Percentiles rank a stretch among this genome's conserved stretches.
Evolutionary conservation across 1,140 invertebrate species (phyloP).

Genomic region (Drosophila oshimai): DNA sequence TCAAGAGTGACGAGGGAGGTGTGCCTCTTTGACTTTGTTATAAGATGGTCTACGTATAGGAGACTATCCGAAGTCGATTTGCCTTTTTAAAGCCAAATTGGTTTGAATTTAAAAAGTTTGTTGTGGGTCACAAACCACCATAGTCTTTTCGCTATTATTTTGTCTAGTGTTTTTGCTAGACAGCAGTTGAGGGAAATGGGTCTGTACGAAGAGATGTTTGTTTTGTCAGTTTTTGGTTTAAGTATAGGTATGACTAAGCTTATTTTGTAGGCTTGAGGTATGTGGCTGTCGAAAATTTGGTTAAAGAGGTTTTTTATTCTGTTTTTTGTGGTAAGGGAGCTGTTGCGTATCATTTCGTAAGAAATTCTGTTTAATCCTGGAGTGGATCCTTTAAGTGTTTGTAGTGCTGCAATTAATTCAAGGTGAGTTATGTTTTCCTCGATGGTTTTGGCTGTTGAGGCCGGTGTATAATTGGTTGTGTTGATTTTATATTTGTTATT

Average conservation of each 20-base stretch:
- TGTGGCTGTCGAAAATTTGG: not conserved
- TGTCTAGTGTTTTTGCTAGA: not conserved
- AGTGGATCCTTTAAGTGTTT: not conserved
- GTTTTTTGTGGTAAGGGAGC: not conserved
- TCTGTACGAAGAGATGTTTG: not conserved
- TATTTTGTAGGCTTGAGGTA: not conserved
- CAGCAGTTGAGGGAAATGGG: not conserved
- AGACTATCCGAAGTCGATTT: not conserved
- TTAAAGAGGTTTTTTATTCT: not conserved
- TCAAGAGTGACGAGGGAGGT: too few species aligned
- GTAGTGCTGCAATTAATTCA: not conserved
- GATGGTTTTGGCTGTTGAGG: not conserved
- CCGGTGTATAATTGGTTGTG: not conserved
- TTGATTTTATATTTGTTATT: not conserved
- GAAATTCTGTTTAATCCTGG: not conserved
- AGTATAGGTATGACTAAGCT: not conserved
- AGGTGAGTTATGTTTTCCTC: not conserved
- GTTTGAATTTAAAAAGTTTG: too few species aligned
- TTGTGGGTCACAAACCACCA: too few species aligned
- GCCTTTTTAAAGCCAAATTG: not conserved
- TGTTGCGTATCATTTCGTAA: not conserved
- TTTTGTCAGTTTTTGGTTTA: too few species aligned
- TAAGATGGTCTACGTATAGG: not conserved
- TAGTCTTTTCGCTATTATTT: not conserved
- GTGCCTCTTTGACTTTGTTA: not conserved